Percentiles rank a stretch among this genome's conserved stretches.
phyloP scores from a whole-genome alignment of 2,888 invertebrate genomes.

The Mimumesa dahlbomi region DNA sequence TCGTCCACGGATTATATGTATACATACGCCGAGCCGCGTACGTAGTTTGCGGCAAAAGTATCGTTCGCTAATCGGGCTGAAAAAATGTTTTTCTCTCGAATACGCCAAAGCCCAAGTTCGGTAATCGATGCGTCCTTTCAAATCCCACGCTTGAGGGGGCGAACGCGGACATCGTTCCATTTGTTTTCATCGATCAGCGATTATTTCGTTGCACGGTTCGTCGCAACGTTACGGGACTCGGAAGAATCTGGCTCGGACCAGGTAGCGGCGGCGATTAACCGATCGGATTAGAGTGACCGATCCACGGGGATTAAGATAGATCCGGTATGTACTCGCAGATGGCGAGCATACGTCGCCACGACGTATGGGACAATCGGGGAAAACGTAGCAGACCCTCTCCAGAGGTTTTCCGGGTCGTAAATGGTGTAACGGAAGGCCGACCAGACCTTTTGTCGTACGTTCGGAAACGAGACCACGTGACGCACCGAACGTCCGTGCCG shows the following conservation, averaged over 20 bases:
- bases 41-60: too few relatives aligned
- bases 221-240: background rate
- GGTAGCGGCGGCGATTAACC: background rate
- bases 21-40: too few relatives aligned
- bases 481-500: background rate
- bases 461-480: background rate
- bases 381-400: background rate
- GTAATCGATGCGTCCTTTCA: too few relatives aligned
- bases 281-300: conserved; percentile 1
- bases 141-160: too few relatives aligned
- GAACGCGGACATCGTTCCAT: too few relatives aligned
- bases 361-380: background rate
- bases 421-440: conserved; percentile 1
- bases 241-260: background rate
- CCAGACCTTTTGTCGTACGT: background rate
- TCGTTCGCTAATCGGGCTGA: too few relatives aligned
- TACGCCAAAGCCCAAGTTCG: too few relatives aligned
- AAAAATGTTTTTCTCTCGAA: too few relatives aligned
- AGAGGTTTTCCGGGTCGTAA: conserved; percentile 28
- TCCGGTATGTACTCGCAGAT: conserved; percentile 38
- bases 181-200: too few relatives aligned
- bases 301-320: conserved; percentile 20
- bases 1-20: background rate
- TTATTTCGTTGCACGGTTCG: background rate
- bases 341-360: conserved; percentile 24